Base-by-base conservation (phyloP, 2,797 vertebrate species). In the Steatocranus sp. region DNA sequence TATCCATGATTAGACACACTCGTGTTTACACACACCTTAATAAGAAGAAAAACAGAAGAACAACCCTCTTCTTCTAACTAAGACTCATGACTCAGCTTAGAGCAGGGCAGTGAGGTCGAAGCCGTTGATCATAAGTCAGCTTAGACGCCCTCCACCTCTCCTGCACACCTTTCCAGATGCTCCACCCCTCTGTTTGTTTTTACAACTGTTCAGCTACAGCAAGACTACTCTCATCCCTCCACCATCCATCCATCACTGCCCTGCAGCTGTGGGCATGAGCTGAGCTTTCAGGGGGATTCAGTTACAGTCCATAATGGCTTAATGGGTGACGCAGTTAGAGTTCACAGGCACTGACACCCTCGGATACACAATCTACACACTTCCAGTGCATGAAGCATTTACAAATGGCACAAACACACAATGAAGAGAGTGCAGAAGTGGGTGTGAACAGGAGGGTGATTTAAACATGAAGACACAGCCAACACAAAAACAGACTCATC, bases 261-360 rank as follows among this genome's bases (percentile, higher is more conserved):
- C 85, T 84, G 48, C 88, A 88, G 83, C 86, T 82, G 87, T 56
- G 82, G 83, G 87, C 56, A 56, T 25, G 84, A 88, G 87, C 87
- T 5, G 70, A 89, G 92, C 94, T 95, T 94, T 95, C 91, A 91
- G 90, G 83, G 27, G 93, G 94, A 94, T 96, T 91, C 87, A 68
- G 95, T 96, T 96, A 95, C 96, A 93, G 82, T 76, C 88, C 87
- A 82, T 93, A 87, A 95, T 93, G 89, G 88, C 87, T 88, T 94
- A 90, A 94, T 94, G 91, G 90, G 89, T 85, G 87, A 91, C 46
- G 80, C 83, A 86, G 86, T 88, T 86, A 77, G 75, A 86, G 83
- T 90, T 83, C 83, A 87, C 81, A 41, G 81, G 75, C 86, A 80
- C 87, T 46, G 70, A 73, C 85, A 85, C 86, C 84, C 80, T 41